Evolutionary conservation across 2,113 vertebrate species (phyloP).

Genomic region (Hiodon alosoides): DNA sequence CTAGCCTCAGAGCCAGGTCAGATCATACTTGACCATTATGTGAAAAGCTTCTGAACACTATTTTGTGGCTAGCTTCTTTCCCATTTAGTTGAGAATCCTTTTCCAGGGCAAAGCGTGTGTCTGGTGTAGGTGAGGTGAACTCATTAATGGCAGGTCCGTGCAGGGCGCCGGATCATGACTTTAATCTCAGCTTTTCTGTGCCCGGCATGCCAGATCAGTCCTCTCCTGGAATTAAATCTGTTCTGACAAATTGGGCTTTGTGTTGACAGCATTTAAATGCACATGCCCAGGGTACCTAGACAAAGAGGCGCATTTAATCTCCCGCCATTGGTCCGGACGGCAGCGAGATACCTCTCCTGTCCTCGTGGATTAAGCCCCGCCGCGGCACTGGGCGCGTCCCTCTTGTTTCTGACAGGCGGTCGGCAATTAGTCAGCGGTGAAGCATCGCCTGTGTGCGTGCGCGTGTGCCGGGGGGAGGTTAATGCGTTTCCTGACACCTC

Average conservation of each 20-base stretch:
- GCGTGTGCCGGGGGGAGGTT: no score
- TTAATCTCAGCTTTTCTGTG: slow-evolving; percentile 24
- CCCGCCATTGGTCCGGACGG: slow-evolving; percentile 25
- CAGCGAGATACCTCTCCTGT: slow-evolving; percentile 17
- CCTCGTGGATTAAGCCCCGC: slow-evolving; percentile 1
- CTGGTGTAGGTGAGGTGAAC: slow-evolving; percentile 23
- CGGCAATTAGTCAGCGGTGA: no score
- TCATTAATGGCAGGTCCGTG: slow-evolving; percentile 23
- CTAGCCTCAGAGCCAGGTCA: not conserved
- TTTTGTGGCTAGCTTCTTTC: not conserved
- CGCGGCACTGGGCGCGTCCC: not conserved
- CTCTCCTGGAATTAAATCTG: slow-evolving; percentile 33
- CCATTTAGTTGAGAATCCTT: slow-evolving; percentile 19
- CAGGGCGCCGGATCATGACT: slow-evolving; percentile 23
- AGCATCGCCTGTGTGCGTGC: no score
- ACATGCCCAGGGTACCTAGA: slow-evolving; percentile 32
- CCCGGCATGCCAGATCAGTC: slow-evolving; percentile 17
- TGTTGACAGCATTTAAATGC: slow-evolving; percentile 44
- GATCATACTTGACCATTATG: not conserved
- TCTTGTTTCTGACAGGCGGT: not conserved
- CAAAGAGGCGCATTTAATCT: slow-evolving; percentile 31
- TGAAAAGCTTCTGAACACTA: not conserved
- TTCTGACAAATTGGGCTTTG: slow-evolving; percentile 40
- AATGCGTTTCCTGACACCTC: no score
- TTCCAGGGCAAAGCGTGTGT: slow-evolving; percentile 18